Evolutionary conservation across 2,797 vertebrate genomes (phyloP).

Genomic region (Gastrophryne carolinensis): DNA sequence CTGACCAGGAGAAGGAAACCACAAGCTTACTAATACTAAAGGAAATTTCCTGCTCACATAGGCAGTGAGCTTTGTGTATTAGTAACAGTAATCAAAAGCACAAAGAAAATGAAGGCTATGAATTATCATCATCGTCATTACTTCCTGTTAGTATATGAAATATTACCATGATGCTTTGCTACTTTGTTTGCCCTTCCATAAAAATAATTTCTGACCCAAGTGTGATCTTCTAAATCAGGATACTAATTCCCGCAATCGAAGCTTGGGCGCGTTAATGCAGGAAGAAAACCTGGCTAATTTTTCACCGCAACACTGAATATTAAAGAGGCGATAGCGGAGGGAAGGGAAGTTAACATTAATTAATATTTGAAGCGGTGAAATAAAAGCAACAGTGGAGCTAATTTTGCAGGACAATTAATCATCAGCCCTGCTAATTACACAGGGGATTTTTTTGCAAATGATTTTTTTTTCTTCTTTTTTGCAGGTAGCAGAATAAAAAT

Average conservation of each 20-base stretch:
- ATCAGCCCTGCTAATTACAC: constrained; percentile 98
- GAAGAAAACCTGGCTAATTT: constrained; percentile 81
- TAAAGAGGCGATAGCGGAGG: constrained; percentile 89
- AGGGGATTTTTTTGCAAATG: constrained; percentile 99
- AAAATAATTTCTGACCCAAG: constrained; percentile 81
- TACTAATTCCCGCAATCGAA: constrained; percentile 85
- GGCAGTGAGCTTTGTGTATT: constrained; percentile 69
- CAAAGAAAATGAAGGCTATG: constrained; percentile 69
- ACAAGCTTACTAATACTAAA: too few relatives aligned
- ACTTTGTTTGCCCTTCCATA: constrained; percentile 82
- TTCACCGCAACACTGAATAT: constrained; percentile 95
- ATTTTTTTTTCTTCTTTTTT: constrained; percentile 92
- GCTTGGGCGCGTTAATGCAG: constrained; percentile 78
- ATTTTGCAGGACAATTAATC: constrained; percentile 99
- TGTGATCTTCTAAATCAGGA: constrained; percentile 82
- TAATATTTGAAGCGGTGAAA: constrained; percentile 99
- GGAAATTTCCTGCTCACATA: constrained; percentile 60
- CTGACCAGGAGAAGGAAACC: too few relatives aligned
- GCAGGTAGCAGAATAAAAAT: constrained; percentile 84
- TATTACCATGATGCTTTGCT: constrained; percentile 77
- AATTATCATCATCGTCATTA: constrained; percentile 82
- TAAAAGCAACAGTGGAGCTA: constrained; percentile 98
- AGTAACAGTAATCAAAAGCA: constrained; percentile 73
- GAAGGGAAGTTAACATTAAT: constrained; percentile 98
- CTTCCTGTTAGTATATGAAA: constrained; percentile 77